These are phyloP conservation scores for Leptonema lineaticorne DNA, from an alignment of 1,140 invertebrate species.

Conservation along the genomic window DNA sequence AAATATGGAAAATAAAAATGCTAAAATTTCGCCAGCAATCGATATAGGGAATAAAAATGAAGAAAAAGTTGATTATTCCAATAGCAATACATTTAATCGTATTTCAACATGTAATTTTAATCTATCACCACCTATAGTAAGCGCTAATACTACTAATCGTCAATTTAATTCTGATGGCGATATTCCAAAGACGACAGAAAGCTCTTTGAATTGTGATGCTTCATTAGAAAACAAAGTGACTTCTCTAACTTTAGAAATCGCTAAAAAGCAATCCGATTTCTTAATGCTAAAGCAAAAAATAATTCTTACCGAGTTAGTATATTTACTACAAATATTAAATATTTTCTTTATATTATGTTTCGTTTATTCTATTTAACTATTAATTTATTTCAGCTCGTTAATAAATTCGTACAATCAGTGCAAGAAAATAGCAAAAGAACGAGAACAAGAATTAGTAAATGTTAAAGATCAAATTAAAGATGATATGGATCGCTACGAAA, in stretches of 20 bases:
- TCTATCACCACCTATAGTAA: too few relatives aligned
- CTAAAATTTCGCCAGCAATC: too few relatives aligned
- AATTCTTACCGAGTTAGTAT: slow-evolving; percentile 46
- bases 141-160: too few relatives aligned
- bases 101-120: too few relatives aligned
- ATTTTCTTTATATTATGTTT: background rate
- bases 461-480: slow-evolving; percentile 47
- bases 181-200: too few relatives aligned
- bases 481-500: background rate
- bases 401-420: slow-evolving; percentile 46
- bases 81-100: too few relatives aligned
- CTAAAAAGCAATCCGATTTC: slow-evolving; percentile 43
- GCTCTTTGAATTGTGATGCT: too few relatives aligned
- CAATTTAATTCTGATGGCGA: too few relatives aligned
- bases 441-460: slow-evolving; percentile 42
- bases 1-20: too few relatives aligned
- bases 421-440: slow-evolving; percentile 44
- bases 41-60: too few relatives aligned
- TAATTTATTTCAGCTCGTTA: slow-evolving; percentile 44
- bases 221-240: slow-evolving; percentile 6
- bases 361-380: slow-evolving; percentile 19
- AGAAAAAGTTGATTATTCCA: too few relatives aligned
- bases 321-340: slow-evolving; percentile 17
- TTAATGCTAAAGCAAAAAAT: slow-evolving; percentile 46
- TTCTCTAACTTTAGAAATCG: slow-evolving; percentile 11